Evolutionary conservation across 2,113 vertebrate species (phyloP).

Genomic region (Hirundichthys speculiger): DNA sequence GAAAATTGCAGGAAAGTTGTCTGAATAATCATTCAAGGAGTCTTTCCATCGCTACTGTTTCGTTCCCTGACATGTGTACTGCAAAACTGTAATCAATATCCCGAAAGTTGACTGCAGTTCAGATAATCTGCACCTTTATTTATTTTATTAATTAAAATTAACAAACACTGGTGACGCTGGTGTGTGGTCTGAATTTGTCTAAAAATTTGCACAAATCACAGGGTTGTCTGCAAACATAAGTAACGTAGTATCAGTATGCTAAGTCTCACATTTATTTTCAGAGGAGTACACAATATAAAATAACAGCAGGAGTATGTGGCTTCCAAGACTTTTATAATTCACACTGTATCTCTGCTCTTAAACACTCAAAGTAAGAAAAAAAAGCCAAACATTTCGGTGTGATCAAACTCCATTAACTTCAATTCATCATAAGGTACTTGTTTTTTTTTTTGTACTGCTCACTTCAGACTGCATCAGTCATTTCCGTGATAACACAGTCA

Average conservation of each 20-base stretch:
- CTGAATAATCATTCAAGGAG: not conserved
- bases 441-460: constrained; percentile 13
- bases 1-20: constrained; percentile 29
- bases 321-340: too few relatives aligned
- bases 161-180: constrained; percentile 61
- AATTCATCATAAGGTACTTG: constrained; percentile 38
- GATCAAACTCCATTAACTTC: constrained; percentile 8
- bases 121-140: constrained; percentile 72
- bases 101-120: constrained; percentile 63
- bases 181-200: constrained; percentile 49
- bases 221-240: too few relatives aligned
- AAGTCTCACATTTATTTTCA: too few relatives aligned
- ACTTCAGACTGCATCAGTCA: constrained; percentile 23
- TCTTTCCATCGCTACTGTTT: too few relatives aligned
- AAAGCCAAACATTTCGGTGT: too few relatives aligned
- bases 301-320: too few relatives aligned
- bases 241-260: too few relatives aligned
- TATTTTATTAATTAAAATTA: constrained; percentile 81
- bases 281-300: too few relatives aligned
- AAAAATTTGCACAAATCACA: not conserved
- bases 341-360: too few relatives aligned
- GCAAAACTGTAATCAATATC: constrained; percentile 33
- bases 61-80: too few relatives aligned
- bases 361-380: too few relatives aligned
- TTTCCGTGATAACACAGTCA: constrained; percentile 1